A percentile compares a stretch with the other conserved stretches of the same genome.
Evolutionary conservation across 2,797 vertebrate species (phyloP).

Genomic region (Onychomys arenicola): DNA sequence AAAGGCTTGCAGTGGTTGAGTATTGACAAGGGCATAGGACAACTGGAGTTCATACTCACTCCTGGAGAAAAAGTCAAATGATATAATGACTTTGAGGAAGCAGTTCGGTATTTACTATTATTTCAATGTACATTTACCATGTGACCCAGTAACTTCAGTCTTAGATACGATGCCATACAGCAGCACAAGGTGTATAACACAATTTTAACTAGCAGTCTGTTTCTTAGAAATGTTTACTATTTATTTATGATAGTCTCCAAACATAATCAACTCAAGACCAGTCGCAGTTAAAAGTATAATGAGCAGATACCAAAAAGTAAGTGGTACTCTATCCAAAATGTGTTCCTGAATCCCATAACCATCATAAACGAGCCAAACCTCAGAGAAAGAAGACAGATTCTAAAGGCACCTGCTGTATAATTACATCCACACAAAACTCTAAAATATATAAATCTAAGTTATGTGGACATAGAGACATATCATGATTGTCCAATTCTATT

Average conservation of each 20-base stretch:
- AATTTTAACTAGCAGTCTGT: neutral
- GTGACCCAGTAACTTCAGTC: neutral
- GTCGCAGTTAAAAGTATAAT: neutral
- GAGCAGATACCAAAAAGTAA: neutral
- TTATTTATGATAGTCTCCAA: neutral
- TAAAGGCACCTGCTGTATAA: neutral
- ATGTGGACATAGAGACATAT: neutral
- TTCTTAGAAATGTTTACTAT: neutral
- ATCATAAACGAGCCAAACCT: neutral
- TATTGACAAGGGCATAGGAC: too few relatives aligned
- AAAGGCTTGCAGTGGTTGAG: neutral
- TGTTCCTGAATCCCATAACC: neutral
- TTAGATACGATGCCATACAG: neutral
- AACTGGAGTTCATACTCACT: neutral
- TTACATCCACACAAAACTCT: neutral
- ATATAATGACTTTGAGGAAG: neutral
- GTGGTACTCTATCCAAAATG: neutral
- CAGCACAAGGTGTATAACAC: neutral
- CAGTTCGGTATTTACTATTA: neutral
- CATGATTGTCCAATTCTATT: neutral
- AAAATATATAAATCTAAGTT: neutral
- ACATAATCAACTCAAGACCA: neutral
- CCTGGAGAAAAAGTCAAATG: neutral
- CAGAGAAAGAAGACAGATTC: neutral
- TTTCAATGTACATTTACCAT: neutral